Conservation (phyloP, 2,113 vertebrate genomes). For the Xiphophorus hellerii region DNA sequence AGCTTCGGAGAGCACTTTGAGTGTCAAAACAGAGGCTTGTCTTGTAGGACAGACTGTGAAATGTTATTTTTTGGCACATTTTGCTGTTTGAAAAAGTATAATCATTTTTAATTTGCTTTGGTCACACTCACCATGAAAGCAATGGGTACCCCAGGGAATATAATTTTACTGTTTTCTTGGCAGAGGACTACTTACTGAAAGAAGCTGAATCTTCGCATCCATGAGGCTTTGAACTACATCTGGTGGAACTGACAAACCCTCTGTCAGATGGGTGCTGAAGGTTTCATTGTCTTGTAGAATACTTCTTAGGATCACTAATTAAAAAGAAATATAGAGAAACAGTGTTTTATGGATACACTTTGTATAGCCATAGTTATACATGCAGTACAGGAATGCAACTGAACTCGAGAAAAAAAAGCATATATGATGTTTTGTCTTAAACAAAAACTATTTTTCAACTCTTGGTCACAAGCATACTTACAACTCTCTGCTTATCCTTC, state of each 20-base stretch:
- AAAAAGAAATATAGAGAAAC: slow-evolving; percentile 46
- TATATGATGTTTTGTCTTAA: background rate
- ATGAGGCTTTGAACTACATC: slow-evolving; percentile 63
- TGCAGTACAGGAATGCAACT: background rate
- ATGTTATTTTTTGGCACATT: slow-evolving; percentile 6
- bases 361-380: background rate
- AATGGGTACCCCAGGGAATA: too few relatives aligned
- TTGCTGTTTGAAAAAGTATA: slow-evolving; percentile 10
- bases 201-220: slow-evolving; percentile 56
- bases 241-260: slow-evolving; percentile 55
- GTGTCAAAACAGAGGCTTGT: slow-evolving; percentile 12
- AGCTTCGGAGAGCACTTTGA: slow-evolving; percentile 9
- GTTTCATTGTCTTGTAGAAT: slow-evolving; percentile 73
- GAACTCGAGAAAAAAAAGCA: background rate
- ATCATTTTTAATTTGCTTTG: slow-evolving; percentile 8
- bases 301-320: slow-evolving; percentile 59
- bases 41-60: slow-evolving; percentile 6
- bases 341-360: background rate
- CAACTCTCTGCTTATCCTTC: background rate
- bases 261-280: slow-evolving; percentile 69
- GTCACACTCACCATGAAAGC: slow-evolving; percentile 2
- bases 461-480: too few relatives aligned
- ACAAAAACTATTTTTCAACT: background rate
- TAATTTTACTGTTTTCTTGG: background rate
- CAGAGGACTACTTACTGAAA: slow-evolving; percentile 58